phyloP scores from a whole-genome alignment of 2,888 invertebrate genomes.

The Chrysolina oricalcia region DNA sequence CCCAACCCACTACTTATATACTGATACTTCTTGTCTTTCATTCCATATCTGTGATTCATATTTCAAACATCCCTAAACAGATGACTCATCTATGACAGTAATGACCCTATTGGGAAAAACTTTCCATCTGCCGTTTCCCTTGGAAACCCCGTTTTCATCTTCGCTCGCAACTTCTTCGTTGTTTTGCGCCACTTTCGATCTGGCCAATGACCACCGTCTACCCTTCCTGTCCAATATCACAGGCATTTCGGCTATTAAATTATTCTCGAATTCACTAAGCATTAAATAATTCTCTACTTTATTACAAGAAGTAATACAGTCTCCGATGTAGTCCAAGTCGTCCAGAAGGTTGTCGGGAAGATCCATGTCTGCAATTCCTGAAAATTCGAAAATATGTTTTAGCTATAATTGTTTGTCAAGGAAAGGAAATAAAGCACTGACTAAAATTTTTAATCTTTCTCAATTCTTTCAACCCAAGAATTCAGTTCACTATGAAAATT shows the following conservation, averaged over 20 bases:
- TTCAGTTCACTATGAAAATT: too few relatives aligned
- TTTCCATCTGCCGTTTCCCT: conserved; percentile 68
- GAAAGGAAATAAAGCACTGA: too few relatives aligned
- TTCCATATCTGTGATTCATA: conserved; percentile 5
- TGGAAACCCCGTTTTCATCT: conserved; percentile 72
- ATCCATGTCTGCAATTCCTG: conserved; percentile 86
- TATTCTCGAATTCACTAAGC: conserved; percentile 90
- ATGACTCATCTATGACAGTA: conserved; percentile 86
- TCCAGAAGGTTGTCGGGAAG: conserved; percentile 86
- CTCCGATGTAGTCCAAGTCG: conserved; percentile 85
- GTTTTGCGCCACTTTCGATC: conserved; percentile 72
- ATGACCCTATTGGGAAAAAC: conserved; percentile 78
- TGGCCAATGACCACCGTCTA: conserved; percentile 82
- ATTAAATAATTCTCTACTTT: conserved; percentile 90
- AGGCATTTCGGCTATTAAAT: conserved; percentile 85
- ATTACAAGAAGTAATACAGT: conserved; percentile 89
- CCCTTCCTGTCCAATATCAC: conserved; percentile 82
- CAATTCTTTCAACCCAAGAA: too few relatives aligned
- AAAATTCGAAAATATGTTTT: conserved; percentile 21
- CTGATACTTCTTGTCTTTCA: neutral
- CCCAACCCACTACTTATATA: too few relatives aligned
- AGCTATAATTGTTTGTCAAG: too few relatives aligned
- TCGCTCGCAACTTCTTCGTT: conserved; percentile 71
- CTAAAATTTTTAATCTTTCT: too few relatives aligned
- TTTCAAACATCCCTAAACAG: conserved; percentile 70